These are phyloP conservation scores for Hirtodrosophila cameraria DNA, from an alignment of 2,888 invertebrate genomes.

Conservation along the genomic window DNA sequence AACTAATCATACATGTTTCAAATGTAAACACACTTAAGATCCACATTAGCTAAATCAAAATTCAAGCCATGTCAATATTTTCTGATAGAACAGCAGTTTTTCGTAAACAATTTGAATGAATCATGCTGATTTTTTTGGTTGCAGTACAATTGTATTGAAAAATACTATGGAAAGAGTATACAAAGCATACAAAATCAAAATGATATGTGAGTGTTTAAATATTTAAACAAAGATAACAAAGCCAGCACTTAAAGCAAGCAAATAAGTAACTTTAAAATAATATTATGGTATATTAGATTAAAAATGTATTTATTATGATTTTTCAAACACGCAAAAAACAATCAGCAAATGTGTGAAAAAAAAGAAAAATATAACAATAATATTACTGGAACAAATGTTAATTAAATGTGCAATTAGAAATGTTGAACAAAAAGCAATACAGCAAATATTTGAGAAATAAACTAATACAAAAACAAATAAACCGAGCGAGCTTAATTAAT, in stretches of 20 bases:
- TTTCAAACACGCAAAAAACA: slow-evolving; percentile 54
- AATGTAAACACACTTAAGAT: neutral
- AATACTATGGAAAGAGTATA: slow-evolving; percentile 1
- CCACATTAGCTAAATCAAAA: neutral
- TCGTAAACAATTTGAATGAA: no score
- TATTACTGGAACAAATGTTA: slow-evolving; percentile 61
- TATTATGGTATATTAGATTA: slow-evolving; percentile 10
- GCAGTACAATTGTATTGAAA: no score
- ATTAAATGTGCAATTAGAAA: slow-evolving; percentile 73
- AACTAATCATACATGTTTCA: neutral
- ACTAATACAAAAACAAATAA: slow-evolving; percentile 6
- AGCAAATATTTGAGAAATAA: no score
- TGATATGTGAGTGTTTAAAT: slow-evolving; percentile 22
- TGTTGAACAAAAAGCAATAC: slow-evolving; percentile 51
- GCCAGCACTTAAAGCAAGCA: slow-evolving; percentile 34
- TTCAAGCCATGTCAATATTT: neutral
- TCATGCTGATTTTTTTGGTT: no score
- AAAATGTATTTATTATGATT: slow-evolving; percentile 25
- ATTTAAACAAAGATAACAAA: slow-evolving; percentile 25
- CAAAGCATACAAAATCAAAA: slow-evolving; percentile 1
- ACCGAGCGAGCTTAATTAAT: slow-evolving; percentile 43
- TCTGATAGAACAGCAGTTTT: neutral
- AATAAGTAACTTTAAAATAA: slow-evolving; percentile 8
- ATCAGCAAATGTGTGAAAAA: slow-evolving; percentile 44
- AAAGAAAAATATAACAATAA: slow-evolving; percentile 1